Evolutionary conservation across 2,113 vertebrate genomes (phyloP), one percentile per base, ranked within the genome.

Genomic region (Neotoma lepida): DNA sequence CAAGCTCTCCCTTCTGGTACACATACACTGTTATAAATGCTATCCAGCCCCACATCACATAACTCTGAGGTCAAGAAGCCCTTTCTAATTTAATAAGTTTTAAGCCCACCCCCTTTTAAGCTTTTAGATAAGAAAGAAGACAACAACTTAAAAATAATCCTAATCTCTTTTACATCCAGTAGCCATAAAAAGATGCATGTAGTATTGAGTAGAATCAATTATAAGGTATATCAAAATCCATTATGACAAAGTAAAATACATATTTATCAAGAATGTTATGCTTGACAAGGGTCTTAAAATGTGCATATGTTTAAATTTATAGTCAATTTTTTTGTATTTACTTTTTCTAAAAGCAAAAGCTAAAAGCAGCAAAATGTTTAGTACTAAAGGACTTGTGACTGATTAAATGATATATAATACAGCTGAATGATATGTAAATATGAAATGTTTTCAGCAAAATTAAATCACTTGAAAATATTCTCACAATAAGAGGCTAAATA

Each of bases 391-490:
- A 95, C 88, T 56, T 68, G 35, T 3, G 20, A 93, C 76, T 74
- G 3, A 46, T 70, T 85, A 93, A 84, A 80, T 84, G 41, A 87
- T 95, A 61, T 71, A 80, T 77, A 9, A 44, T 74, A 73, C 24
- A 97, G 54, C 49, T 84, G 30, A 90, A 81, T 56, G 44, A 66
- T n/a, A 88, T 54, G 54, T 30, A 89, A 92, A 14, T 82, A 15
- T 9, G 90, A 90, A 95, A 93, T 51, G 18, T 63, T 95, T 96
- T 94, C 74, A 87, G 68, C 13, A 86, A 88, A 96, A 93, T 76
- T 61, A 68, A 93, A 95, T 81, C 78, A 88, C 66, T 74, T 95
- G 35, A 74, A 92, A 88, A 85, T 93, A 87, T 46, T 26, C 44
- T 94, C 14, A 84, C 39, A 90, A 76, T 73, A 91, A 94, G 35